phyloP scores from a whole-genome alignment of 30 jellyfish, hydroid and myxozoan genomes.

The Sanderia malayensis region DNA sequence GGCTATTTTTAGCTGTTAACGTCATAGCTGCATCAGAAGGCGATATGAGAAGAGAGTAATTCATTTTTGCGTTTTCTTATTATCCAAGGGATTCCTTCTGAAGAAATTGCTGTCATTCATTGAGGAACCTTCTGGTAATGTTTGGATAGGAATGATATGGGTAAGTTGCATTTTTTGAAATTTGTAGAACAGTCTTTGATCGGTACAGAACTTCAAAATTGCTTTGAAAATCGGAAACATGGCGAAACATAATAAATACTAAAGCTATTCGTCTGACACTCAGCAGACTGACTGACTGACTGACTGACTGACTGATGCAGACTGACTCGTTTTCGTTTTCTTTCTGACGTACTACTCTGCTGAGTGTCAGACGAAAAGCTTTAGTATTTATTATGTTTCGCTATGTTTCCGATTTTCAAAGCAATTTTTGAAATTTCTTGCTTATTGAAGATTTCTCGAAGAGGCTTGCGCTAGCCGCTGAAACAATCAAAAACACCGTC shows the following conservation, averaged over 20 bases:
- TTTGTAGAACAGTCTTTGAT: too few species aligned
- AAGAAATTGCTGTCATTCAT: slow-evolving; percentile 28
- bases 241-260: too few species aligned
- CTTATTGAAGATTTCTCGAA: not conserved
- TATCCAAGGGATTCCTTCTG: slow-evolving; percentile 46
- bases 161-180: slow-evolving; percentile 16
- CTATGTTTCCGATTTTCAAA: too few species aligned
- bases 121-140: slow-evolving; percentile 44
- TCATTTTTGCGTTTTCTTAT: not conserved
- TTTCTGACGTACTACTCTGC: too few species aligned
- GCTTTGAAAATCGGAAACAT: too few species aligned
- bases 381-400: too few species aligned
- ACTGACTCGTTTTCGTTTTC: not conserved
- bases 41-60: not conserved
- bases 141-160: slow-evolving; percentile 39
- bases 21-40: not conserved
- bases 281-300: not conserved
- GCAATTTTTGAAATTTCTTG: not conserved
- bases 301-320: not conserved
- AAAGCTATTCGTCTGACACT: too few species aligned
- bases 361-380: too few species aligned
- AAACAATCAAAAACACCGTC: too few species aligned
- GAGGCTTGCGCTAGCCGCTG: not conserved
- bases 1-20: not conserved
- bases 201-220: too few species aligned